Base-by-base conservation (phyloP, 1,140 invertebrate genomes). In the Drosophila watanabei region DNA sequence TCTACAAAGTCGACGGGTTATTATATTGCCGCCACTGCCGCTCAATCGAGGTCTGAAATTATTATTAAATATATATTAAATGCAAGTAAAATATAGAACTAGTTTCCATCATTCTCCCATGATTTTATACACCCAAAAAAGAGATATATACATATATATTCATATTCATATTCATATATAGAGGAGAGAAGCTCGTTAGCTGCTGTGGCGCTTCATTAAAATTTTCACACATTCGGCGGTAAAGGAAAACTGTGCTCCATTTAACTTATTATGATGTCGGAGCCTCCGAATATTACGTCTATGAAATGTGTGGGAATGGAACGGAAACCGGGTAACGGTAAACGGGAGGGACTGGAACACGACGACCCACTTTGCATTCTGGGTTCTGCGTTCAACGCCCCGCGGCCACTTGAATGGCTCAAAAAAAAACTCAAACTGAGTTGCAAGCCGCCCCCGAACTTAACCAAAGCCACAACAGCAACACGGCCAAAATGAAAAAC, bases 1-100 rank as follows among this genome's bases (percentile, higher is more conserved):
- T 66, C 95, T 95, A 91, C 96, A 97, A 68, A 97, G 94, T 33
- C 96, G 94, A 41, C 95, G 94, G 2, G 96, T 96, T 51, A 96
- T 86, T 48, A 93, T 93, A 49, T 92, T 93, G 61, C 90, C 89
- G 30, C 89, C 89, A 62, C 89, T 89, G 46, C 91, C 77, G 46
- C 90, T 89, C 48, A 92, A 57, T 4, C 89, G 89, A 18, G 85
- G 90, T 13, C 90, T 88, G 51, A 13, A 58, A 51, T 30, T 30
- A n/a, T 30, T n/a, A 10, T 28, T 45, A 8, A 5, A n/a, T 32
- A 18, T 10, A 30, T 5, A 6, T n/a, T n/a, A 18, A 52, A 2
- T 18, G 6, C 5, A 30, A 30, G 46, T 14, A 9, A 30, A 49
- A 30, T 24, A 16, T n/a, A 2, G 24, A 24, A 24, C 24, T 24